Evolutionary conservation across 53 echinoderm and acorn worm genomes (phyloP), one percentile per base, ranked within the genome.

Genomic region (Luidia sarsii): DNA sequence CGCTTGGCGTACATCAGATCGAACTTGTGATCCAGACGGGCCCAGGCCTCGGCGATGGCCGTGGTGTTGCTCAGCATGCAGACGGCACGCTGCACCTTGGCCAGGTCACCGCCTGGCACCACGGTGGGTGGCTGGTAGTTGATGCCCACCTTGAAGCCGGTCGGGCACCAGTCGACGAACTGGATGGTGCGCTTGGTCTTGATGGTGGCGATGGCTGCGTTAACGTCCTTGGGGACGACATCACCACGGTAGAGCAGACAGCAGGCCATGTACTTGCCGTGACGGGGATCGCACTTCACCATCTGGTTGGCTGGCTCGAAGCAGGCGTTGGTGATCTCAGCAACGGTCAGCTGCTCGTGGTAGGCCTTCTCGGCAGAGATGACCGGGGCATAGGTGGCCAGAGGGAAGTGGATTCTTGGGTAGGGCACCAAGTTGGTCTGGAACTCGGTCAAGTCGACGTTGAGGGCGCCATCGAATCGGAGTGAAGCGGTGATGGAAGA

Each of bases 361-460:
- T 93, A 93, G 80, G 93, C 86, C 83, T 90, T 93, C 87, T 93
- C 93, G 15, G 93, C 89, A 33, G 93, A 93, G 66, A 93, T 93
- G 86, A 93, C 80, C 22, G 93, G 93, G 5, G 93, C 93, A 27
- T 93, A 93, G 71, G 93, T 93, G 27, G 90, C 93, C 65, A 93
- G 83, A 19, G 81, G 81, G 81, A 95, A 95, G 82, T 95, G 95
- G 56, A 92, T 92, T 39, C 95, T 86, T 62, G 95, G 95, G 81
- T 95, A 91, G 48, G 95, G 95, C 56, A 95, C 95, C 75, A 95
- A 89, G 84, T 95, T 95, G 64, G 95, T 95, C 84, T 95, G 95
- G 87, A 95, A 95, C 85, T 95, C 95, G 10, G 91, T 95, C 73
- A 95, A 80, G 59, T 95, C 95, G 64, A 95, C 95, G 57, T 95